These are phyloP conservation scores for Melanotaenia parkinsoni DNA, from an alignment of 2,797 vertebrate genomes.

Conservation along the genomic window DNA sequence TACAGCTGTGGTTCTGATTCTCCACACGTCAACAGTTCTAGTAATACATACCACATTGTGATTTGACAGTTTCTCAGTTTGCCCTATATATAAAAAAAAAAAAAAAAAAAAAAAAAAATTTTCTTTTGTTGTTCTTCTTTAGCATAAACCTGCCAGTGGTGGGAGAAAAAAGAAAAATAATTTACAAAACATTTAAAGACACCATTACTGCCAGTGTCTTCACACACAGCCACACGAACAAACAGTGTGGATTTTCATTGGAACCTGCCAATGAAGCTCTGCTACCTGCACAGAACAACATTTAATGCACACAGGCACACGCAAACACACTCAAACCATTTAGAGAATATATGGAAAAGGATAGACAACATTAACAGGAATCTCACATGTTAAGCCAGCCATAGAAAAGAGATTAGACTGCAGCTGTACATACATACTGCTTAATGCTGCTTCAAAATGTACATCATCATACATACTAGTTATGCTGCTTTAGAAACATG, in stretches of 20 bases:
- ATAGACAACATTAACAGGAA: conserved; percentile 47
- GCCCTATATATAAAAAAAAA: conserved; percentile 56
- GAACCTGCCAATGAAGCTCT: conserved; percentile 87
- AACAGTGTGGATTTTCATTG: conserved; percentile 73
- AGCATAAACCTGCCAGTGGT: conserved; percentile 47
- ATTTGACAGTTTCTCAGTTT: conserved; percentile 44
- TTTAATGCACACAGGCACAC: conserved; percentile 36
- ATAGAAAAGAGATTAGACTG: conserved; percentile 42
- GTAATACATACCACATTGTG: conserved; percentile 76
- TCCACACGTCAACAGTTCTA: conserved; percentile 73
- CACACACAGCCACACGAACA: conserved; percentile 42
- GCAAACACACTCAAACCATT: conserved; percentile 16
- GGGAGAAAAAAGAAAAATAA: background rate
- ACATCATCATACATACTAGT: conserved; percentile 46
- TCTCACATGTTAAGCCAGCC: conserved; percentile 32
- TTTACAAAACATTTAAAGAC: conserved; percentile 68
- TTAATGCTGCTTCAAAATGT: conserved; percentile 49
- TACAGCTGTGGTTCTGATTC: conserved; percentile 69
- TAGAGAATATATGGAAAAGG: conserved; percentile 65
- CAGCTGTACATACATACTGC: conserved; percentile 42
- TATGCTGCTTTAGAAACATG: conserved; percentile 71
- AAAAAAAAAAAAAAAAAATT: no score
- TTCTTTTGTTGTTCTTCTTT: conserved; percentile 44
- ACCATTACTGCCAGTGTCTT: conserved; percentile 46
- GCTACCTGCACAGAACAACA: conserved; percentile 83